Conservation (phyloP, 2,113 vertebrate species). For the Mus pahari region DNA sequence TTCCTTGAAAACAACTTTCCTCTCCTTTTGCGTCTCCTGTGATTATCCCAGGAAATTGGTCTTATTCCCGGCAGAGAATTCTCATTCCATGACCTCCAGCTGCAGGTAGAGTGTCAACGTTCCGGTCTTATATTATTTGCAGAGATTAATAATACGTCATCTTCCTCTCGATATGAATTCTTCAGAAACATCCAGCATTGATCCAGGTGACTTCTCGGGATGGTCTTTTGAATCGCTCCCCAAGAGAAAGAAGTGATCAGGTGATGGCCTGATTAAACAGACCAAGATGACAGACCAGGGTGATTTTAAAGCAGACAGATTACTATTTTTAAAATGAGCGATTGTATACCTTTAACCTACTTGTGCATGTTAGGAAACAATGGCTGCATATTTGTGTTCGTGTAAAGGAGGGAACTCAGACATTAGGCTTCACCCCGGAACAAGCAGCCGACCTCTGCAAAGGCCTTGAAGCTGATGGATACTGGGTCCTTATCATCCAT, state of each 20-base stretch:
- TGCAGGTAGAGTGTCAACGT: background rate
- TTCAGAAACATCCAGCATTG: conserved; percentile 33
- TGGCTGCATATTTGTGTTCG: background rate
- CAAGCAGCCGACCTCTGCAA: background rate
- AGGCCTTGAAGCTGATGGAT: background rate
- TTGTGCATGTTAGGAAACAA: conserved; percentile 5
- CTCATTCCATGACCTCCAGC: background rate
- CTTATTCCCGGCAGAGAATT: background rate
- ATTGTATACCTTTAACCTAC: background rate
- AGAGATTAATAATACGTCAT: conserved; percentile 22
- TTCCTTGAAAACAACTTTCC: background rate
- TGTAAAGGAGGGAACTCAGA: background rate
- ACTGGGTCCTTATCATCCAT: background rate
- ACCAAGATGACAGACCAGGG: background rate
- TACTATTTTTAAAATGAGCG: background rate
- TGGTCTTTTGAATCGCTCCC: background rate
- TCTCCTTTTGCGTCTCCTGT: background rate
- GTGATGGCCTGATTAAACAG: conserved; percentile 33
- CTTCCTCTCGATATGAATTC: background rate
- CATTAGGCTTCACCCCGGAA: background rate
- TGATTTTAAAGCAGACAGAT: background rate
- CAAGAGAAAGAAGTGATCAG: background rate
- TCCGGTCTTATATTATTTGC: background rate
- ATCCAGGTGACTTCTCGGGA: background rate
- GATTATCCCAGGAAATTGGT: background rate